Evolutionary conservation across 2,113 vertebrate species (phyloP), one percentile per base, ranked within the genome.

Genomic region (Oxygymnocypris stewartii): DNA sequence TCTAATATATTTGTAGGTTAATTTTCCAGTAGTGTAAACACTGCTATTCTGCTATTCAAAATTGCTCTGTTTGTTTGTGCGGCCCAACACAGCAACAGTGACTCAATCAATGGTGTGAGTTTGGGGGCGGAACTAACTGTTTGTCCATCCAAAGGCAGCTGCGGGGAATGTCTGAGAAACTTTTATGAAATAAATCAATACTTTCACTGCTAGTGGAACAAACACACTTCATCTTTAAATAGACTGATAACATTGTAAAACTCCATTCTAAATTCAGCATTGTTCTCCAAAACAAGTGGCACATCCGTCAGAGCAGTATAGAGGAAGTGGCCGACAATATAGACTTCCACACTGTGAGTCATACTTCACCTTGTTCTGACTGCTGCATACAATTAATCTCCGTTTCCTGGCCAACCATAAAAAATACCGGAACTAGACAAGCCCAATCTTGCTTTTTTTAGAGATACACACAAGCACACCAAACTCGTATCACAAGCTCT

Each of bases 341-440:
- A 5, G n/a, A 86, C 67, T 83, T 87, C 79, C 86, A 87, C 79
- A 77, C 49, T 65, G n/a, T 74, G 37, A 79, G 54, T 82, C 42
- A 65, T 20, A 76, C 44, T 76, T 61, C 23, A 75, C 42, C 51
- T 37, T 86, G 42, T 25, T 47, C 54, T 86, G 67, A 37, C 49
- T 57, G 40, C 79, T 31, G 2, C 25, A 57, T n/a, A 28, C 14
- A 12, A 35, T 12, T 63, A 20, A 79, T 47, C 49, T 63, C 79
- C 20, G 20, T 57, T 75, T 73, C 67, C 82, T 82, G 28, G 49
- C 28, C 8, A 49, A 86, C 28, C 31, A 82, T 49, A 6, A 23
- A 87, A 78, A 28, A 77, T 20, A 82, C 40, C 59, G 4, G 8
- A 4, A 65, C 23, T 77, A 25, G 40, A 83, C 86, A 87, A 54